These are phyloP conservation scores for Notodonta ziczac DNA, from an alignment of 2,888 invertebrate species.

Conservation along the genomic window DNA sequence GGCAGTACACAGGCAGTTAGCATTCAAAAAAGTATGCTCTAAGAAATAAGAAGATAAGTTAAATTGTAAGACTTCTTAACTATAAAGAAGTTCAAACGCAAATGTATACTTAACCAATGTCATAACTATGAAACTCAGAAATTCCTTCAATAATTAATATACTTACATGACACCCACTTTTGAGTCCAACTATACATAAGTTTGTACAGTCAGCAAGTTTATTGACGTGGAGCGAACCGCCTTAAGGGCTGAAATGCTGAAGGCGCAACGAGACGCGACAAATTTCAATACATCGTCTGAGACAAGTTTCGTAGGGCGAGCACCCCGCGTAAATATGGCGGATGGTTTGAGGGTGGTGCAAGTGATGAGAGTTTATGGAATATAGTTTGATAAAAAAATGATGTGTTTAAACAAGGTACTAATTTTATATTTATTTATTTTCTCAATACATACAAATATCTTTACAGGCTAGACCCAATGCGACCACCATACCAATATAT, in stretches of 20 bases:
- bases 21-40: too few species aligned
- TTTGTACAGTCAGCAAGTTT: slow-evolving; percentile 54
- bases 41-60: too few species aligned
- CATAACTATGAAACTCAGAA: background rate
- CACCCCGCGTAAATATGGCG: slow-evolving; percentile 63
- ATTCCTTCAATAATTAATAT: background rate
- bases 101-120: too few species aligned
- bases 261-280: slow-evolving; percentile 60
- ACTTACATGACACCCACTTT: background rate
- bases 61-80: too few species aligned
- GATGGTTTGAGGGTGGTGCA: slow-evolving; percentile 46
- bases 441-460: too few species aligned
- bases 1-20: too few species aligned
- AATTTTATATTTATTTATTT: too few species aligned
- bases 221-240: slow-evolving; percentile 38
- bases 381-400: too few species aligned
- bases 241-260: slow-evolving; percentile 47
- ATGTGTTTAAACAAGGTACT: too few species aligned
- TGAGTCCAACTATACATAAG: background rate
- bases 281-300: slow-evolving; percentile 74
- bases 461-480: too few species aligned
- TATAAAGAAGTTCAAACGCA: too few species aligned
- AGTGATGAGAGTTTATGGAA: slow-evolving; percentile 19
- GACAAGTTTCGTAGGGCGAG: slow-evolving; percentile 51
- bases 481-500: too few species aligned